These are phyloP conservation scores for Sebastolobus altivelis DNA, from an alignment of 2,797 vertebrate genomes.

Conservation along the genomic window DNA sequence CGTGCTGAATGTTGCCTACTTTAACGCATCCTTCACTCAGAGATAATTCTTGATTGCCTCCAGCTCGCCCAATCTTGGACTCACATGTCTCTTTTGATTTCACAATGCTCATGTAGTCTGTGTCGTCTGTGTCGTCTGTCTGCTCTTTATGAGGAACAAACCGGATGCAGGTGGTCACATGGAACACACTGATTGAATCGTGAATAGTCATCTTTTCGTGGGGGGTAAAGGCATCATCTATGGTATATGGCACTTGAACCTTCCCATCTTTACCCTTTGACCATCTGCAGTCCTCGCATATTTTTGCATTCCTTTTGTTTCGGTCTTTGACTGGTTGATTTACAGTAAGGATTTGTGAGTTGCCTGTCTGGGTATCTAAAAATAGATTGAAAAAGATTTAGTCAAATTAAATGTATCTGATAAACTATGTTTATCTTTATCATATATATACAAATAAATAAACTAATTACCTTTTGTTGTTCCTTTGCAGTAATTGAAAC, in stretches of 20 bases:
- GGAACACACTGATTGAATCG: background rate
- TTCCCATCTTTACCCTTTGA: background rate
- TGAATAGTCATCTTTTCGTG: rapidly evolving
- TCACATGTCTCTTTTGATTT: background rate
- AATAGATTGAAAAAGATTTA: background rate
- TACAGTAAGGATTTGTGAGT: no score
- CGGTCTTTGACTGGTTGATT: no score
- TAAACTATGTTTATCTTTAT: background rate
- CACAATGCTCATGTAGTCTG: slow-evolving; percentile 10
- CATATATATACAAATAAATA: background rate
- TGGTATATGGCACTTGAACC: slow-evolving; percentile 11
- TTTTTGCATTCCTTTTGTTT: background rate
- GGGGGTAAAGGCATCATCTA: background rate
- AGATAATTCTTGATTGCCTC: background rate
- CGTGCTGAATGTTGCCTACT: slow-evolving; percentile 22
- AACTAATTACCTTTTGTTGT: background rate
- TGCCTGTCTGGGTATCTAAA: no score
- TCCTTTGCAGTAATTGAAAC: slow-evolving; percentile 43
- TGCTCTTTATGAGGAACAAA: background rate
- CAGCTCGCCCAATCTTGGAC: background rate
- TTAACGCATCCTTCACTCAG: background rate
- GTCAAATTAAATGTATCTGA: background rate
- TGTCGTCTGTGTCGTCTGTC: background rate
- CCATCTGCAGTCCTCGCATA: slow-evolving; percentile 12
- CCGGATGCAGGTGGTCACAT: slow-evolving; percentile 17